Conservation (phyloP, 2,888 invertebrate species). For the Hyalella azteca region DNA sequence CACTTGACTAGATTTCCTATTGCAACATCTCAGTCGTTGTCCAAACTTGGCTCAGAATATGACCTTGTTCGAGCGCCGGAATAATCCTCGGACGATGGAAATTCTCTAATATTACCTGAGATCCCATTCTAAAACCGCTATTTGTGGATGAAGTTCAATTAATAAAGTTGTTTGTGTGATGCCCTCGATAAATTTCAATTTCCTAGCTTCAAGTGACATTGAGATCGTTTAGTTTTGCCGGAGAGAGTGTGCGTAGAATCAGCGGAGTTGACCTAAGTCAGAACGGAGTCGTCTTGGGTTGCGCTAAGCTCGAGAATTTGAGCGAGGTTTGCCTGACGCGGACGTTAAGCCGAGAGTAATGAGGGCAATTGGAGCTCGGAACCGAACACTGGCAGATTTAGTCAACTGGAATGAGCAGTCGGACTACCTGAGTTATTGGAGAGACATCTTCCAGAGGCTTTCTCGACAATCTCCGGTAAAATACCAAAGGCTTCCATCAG, state of each 20-base stretch:
- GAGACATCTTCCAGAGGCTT: background rate
- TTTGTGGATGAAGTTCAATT: too few species aligned
- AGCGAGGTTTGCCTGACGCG: background rate
- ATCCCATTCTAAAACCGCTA: too few species aligned
- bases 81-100: too few species aligned
- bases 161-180: too few species aligned
- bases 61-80: background rate
- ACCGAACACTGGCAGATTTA: slow-evolving; percentile 29
- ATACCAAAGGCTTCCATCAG: background rate
- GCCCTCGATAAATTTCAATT: too few species aligned
- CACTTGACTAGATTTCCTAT: background rate
- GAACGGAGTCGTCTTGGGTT: background rate
- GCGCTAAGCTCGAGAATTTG: slow-evolving; percentile 23
- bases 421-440: slow-evolving; percentile 13
- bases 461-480: background rate
- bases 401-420: slow-evolving; percentile 22
- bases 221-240: background rate
- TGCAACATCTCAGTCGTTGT: background rate
- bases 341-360: slow-evolving; percentile 25
- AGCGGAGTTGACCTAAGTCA: background rate
- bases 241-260: background rate
- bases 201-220: too few species aligned
- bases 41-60: background rate
- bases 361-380: slow-evolving; percentile 19
- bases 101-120: too few species aligned